Conservation (phyloP, 1,140 invertebrate species). For the Drosophila tristis region DNA sequence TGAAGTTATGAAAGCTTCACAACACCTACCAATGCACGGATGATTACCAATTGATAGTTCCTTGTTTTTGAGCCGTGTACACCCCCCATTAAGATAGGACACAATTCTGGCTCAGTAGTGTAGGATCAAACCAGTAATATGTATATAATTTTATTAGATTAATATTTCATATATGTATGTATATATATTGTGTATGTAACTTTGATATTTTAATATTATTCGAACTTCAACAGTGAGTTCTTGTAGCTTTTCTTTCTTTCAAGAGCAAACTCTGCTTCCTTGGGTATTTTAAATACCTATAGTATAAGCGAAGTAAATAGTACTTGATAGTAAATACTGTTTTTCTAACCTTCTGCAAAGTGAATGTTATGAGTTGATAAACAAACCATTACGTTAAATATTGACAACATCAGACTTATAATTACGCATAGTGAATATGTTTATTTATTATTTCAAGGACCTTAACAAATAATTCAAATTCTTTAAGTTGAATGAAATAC, state of each 20-base stretch:
- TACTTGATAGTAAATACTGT: conserved; percentile 40
- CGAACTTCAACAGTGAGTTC: conserved; percentile 21
- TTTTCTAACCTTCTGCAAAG: conserved; percentile 33
- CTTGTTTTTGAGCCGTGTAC: neutral
- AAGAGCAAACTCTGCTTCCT: conserved; percentile 21
- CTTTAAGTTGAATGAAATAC: conserved; percentile 36
- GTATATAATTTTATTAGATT: conserved; percentile 58
- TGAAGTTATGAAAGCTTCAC: no score
- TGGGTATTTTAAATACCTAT: conserved; percentile 30
- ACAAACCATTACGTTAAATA: conserved; percentile 60
- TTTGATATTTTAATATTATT: conserved; percentile 30
- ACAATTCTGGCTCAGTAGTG: conserved; percentile 24
- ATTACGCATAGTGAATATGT: conserved; percentile 78
- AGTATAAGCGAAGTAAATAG: conserved; percentile 59
- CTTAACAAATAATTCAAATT: conserved; percentile 38
- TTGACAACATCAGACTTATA: conserved; percentile 83
- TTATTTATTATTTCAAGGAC: conserved; percentile 33
- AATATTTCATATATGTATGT: conserved; percentile 41
- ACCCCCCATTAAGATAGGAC: conserved; percentile 25
- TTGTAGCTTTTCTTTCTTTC: conserved; percentile 13
- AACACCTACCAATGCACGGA: no score
- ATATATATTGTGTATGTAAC: conserved; percentile 63
- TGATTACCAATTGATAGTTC: no score
- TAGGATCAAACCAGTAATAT: conserved; percentile 79
- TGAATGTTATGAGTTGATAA: conserved; percentile 52